These are phyloP conservation scores for Linurgus olivaceus DNA, from an alignment of 2,797 vertebrate genomes.

Conservation along the genomic window DNA sequence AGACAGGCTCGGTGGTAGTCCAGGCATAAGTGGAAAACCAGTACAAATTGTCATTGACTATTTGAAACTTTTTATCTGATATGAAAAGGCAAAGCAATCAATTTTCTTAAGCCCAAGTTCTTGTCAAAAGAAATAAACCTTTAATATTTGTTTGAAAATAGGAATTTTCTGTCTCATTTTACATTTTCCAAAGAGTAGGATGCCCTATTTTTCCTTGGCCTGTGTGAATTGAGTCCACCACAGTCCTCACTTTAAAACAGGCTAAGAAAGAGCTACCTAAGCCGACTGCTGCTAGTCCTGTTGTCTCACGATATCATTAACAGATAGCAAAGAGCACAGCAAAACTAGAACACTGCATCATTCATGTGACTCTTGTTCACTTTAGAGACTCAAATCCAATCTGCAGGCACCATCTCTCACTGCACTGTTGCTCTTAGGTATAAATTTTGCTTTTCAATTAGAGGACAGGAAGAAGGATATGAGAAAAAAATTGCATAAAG, in stretches of 20 bases:
- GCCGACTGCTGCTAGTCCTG: not conserved
- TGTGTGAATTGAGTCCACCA: not conserved
- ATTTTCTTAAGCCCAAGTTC: not conserved
- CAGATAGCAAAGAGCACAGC: constrained; percentile 6
- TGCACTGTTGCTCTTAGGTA: constrained; percentile 41
- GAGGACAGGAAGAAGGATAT: constrained; percentile 28
- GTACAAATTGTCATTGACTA: not conserved
- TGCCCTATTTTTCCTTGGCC: not conserved
- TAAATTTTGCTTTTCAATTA: constrained; percentile 60
- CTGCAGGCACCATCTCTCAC: constrained; percentile 34
- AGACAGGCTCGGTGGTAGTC: not conserved
- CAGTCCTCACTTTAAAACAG: not conserved
- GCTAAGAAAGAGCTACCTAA: not conserved
- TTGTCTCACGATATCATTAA: not conserved
- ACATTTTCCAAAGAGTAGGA: not conserved
- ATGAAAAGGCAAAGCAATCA: constrained; percentile 1
- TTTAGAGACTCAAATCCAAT: constrained; percentile 42
- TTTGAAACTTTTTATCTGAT: constrained; percentile 1
- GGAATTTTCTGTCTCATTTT: not conserved
- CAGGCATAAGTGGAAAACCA: not conserved
- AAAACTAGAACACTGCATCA: constrained; percentile 41
- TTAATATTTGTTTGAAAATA: constrained; percentile 14
- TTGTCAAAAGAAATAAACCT: not conserved
- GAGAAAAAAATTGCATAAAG: constrained; percentile 60
- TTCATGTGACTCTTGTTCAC: constrained; percentile 15